Conservation (phyloP, 2,113 vertebrate species). For the Casuarius casuarius region DNA sequence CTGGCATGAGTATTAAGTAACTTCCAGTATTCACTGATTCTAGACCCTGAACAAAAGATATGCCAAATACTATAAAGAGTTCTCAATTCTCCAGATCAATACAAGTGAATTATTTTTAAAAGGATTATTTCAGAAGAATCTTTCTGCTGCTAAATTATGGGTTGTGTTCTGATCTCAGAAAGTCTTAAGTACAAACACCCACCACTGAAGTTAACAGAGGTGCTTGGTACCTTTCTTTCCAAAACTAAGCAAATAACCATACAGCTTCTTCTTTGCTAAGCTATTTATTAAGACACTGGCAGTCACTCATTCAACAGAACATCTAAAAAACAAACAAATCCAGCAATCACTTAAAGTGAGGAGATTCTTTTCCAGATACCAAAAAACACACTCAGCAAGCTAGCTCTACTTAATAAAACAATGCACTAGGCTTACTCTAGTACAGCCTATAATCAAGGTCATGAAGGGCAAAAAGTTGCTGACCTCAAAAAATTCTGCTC, state of each 20-base stretch:
- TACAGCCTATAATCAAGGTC: neutral
- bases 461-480: neutral
- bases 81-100: neutral
- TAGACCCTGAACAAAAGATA: constrained; percentile 24
- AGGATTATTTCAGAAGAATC: neutral
- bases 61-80: neutral
- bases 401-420: neutral
- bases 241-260: constrained; percentile 44
- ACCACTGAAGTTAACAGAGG: neutral
- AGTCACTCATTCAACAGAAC: constrained; percentile 40
- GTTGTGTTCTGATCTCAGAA: neutral
- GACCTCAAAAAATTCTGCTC: neutral
- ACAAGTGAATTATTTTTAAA: neutral
- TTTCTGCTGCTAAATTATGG: neutral
- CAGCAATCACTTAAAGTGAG: neutral
- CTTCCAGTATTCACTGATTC: neutral
- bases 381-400: neutral
- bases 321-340: constrained; percentile 58
- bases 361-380: neutral
- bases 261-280: constrained; percentile 9
- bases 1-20: neutral
- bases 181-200: neutral
- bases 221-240: neutral
- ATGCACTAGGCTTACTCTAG: neutral
- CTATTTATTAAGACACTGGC: constrained; percentile 44